These are phyloP conservation scores for Rhizomys pruinosus DNA, from an alignment of 2,113 vertebrate genomes.

Conservation along the genomic window DNA sequence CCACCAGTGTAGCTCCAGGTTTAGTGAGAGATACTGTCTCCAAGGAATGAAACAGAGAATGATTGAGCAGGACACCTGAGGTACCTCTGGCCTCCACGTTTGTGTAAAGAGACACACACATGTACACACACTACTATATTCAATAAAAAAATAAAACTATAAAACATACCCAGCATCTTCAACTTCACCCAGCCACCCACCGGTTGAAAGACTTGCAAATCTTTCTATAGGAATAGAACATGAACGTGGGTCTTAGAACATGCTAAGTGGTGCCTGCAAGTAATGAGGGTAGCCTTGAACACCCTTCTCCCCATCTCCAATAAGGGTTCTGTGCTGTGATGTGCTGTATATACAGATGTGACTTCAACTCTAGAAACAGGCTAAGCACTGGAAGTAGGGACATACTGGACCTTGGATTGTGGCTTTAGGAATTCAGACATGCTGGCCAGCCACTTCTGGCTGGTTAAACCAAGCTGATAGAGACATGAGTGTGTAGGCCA, in stretches of 20 bases:
- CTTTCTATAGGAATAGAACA: background rate
- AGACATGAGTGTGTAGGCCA: rapidly evolving
- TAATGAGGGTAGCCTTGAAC: rapidly evolving
- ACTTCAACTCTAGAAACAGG: no score
- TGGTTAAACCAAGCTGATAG: background rate
- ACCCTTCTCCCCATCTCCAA: background rate
- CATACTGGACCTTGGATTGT: rapidly evolving
- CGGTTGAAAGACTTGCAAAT: background rate
- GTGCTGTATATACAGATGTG: background rate
- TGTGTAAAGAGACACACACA: background rate
- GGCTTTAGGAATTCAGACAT: background rate
- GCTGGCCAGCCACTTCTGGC: background rate
- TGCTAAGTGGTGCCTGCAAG: background rate
- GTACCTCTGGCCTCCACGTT: background rate
- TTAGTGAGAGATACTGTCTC: background rate
- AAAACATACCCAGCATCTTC: background rate
- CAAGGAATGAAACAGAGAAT: background rate
- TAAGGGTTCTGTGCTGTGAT: background rate
- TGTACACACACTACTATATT: background rate
- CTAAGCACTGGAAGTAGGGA: rapidly evolving
- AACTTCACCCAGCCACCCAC: no score
- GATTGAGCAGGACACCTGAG: background rate
- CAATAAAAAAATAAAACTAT: background rate
- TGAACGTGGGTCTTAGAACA: background rate
- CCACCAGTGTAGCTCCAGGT: background rate